Percentiles rank a stretch among this genome's conserved stretches.
Conservation (phyloP, 2,113 vertebrate species). For the Bothrops jararaca region DNA sequence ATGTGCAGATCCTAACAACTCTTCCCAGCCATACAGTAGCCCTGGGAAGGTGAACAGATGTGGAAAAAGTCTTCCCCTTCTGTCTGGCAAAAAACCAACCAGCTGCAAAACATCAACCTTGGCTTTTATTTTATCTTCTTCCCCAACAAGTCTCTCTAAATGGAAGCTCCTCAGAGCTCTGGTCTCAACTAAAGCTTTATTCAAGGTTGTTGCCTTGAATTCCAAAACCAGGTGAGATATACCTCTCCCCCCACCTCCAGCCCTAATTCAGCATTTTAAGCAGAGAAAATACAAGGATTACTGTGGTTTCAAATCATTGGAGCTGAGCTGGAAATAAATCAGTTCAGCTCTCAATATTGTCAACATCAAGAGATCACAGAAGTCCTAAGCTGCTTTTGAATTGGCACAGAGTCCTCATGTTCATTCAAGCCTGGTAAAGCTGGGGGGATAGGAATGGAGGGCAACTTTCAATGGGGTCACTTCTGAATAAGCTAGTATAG, state of each 20-base stretch:
- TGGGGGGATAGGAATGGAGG: background rate
- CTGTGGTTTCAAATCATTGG: background rate
- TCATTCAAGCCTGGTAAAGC: background rate
- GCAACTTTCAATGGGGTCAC: background rate
- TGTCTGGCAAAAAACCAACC: background rate
- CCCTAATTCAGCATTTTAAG: background rate
- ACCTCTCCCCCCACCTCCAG: accelerated
- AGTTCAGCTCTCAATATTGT: background rate
- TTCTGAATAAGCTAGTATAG: background rate
- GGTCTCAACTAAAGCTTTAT: background rate
- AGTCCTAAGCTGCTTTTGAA: background rate
- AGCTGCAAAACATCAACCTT: background rate
- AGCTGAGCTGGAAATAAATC: background rate
- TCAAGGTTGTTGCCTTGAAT: background rate
- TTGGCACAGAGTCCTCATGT: background rate
- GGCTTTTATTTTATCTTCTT: background rate
- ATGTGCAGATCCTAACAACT: background rate
- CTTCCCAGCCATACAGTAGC: background rate
- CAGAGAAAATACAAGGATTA: background rate
- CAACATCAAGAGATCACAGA: background rate
- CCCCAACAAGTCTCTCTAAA: background rate
- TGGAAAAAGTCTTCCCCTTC: background rate
- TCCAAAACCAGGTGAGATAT: background rate
- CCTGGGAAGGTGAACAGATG: background rate
- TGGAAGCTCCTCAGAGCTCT: background rate